Percentiles rank a stretch among this genome's conserved stretches.
phyloP scores from a whole-genome alignment of 2,797 vertebrate genomes.

The Salarias fasciatus region DNA sequence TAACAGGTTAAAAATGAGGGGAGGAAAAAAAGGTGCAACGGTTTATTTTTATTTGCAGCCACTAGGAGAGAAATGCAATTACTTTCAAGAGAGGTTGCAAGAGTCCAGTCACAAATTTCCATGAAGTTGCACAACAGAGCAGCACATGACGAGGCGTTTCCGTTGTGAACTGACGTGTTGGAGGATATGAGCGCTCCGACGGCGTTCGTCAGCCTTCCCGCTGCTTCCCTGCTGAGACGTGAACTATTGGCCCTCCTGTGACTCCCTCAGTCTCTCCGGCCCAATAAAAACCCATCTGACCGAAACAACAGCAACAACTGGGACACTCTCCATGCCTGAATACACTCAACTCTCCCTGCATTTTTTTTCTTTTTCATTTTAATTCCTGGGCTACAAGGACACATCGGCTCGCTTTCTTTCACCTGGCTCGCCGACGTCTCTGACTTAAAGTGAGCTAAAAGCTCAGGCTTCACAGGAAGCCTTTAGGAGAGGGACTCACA shows the following conservation, averaged over 20 bases:
- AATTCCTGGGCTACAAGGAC: constrained; percentile 10
- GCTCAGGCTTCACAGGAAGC: too few relatives aligned
- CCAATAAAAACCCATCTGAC: constrained; percentile 45
- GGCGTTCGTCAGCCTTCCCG: constrained; percentile 24
- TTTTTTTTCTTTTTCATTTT: too few relatives aligned
- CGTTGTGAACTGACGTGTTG: constrained; percentile 11
- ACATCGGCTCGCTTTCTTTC: constrained; percentile 1
- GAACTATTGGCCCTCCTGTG: constrained; percentile 63
- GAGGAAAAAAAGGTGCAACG: too few relatives aligned
- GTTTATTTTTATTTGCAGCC: too few relatives aligned
- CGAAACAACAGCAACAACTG: constrained; percentile 51
- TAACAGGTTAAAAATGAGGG: too few relatives aligned
- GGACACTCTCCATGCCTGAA: constrained; percentile 12
- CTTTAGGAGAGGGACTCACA: constrained; percentile 18
- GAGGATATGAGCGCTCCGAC: constrained; percentile 13
- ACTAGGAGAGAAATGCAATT: too few relatives aligned
- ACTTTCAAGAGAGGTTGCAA: too few relatives aligned
- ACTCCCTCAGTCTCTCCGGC: constrained; percentile 38
- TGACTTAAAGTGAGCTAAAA: constrained; percentile 8
- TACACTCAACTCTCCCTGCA: constrained; percentile 4
- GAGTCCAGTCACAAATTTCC: too few relatives aligned
- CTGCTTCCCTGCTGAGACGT: constrained; percentile 65
- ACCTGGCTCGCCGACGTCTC: constrained; percentile 7
- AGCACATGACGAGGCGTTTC: too few relatives aligned
- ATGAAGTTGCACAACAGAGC: too few relatives aligned